These are phyloP conservation scores for Mugil cephalus DNA, from an alignment of 2,113 vertebrate species.

Conservation along the genomic window DNA sequence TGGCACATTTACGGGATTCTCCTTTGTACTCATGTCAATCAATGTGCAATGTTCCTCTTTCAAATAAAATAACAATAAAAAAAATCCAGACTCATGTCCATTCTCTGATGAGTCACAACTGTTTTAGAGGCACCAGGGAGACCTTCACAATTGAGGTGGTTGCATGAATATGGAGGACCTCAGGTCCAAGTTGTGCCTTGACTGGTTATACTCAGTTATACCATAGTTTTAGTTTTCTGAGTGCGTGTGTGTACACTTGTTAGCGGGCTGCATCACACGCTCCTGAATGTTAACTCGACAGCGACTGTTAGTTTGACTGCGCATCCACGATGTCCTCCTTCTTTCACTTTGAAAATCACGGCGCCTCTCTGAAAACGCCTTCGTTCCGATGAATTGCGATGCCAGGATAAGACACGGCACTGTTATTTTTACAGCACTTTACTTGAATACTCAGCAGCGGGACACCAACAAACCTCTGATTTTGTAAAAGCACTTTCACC, in stretches of 20 bases:
- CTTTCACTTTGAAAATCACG: constrained; percentile 17
- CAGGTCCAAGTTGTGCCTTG: too few relatives aligned
- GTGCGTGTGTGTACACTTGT: neutral
- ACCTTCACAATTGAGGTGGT: constrained; percentile 9
- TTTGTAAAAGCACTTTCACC: constrained; percentile 15
- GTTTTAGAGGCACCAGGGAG: neutral
- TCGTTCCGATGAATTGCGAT: constrained; percentile 40
- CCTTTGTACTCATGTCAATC: too few relatives aligned
- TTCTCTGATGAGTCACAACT: too few relatives aligned
- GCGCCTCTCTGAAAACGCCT: constrained; percentile 7
- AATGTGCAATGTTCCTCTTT: too few relatives aligned
- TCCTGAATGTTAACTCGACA: neutral
- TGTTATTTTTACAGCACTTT: neutral
- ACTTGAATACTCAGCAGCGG: constrained; percentile 30
- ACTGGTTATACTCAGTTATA: too few relatives aligned
- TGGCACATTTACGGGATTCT: too few relatives aligned
- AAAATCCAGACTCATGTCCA: too few relatives aligned
- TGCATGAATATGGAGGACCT: too few relatives aligned
- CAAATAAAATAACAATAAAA: too few relatives aligned
- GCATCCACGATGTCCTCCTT: neutral
- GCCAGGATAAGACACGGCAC: constrained; percentile 17
- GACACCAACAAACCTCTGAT: constrained; percentile 24
- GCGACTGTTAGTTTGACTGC: constrained; percentile 6
- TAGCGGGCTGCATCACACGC: neutral
- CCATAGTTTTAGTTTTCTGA: too few relatives aligned